Conservation (phyloP, 2,113 vertebrate species). For the Hiodon alosoides region DNA sequence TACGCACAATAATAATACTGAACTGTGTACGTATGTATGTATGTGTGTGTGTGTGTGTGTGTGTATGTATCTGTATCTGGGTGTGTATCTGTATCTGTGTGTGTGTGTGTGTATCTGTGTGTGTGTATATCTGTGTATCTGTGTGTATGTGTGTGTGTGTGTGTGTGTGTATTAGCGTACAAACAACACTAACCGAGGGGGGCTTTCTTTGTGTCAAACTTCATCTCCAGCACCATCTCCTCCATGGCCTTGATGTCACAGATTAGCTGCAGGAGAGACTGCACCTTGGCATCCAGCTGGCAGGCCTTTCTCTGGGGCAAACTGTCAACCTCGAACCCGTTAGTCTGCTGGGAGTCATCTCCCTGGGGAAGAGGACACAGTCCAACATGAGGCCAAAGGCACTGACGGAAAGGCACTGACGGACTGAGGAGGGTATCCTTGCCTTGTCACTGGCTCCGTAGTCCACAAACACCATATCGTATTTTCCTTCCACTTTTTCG, state of each 20-base stretch:
- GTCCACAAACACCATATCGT: conserved; percentile 81
- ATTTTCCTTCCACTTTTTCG: conserved; percentile 78
- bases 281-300: conserved; percentile 62
- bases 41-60: too few species aligned
- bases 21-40: too few species aligned
- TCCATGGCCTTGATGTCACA: conserved; percentile 84
- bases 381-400: background rate
- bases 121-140: too few species aligned
- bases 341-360: conserved; percentile 29
- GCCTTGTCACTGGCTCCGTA: conserved; percentile 56
- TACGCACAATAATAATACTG: too few species aligned
- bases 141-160: too few species aligned
- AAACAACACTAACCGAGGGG: conserved; percentile 67
- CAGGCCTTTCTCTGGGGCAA: conserved; percentile 50
- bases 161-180: too few species aligned
- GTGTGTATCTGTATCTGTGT: too few species aligned
- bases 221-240: conserved; percentile 86
- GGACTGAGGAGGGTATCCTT: conserved; percentile 3
- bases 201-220: conserved; percentile 82
- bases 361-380: conserved; percentile 33
- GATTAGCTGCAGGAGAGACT: conserved; percentile 76
- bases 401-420: background rate
- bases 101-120: too few species aligned
- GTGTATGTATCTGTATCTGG: too few species aligned
- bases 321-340: background rate